Evolutionary conservation across 2,113 vertebrate genomes (phyloP), one percentile per base, ranked within the genome.

Genomic region (Tamias sibiricus): DNA sequence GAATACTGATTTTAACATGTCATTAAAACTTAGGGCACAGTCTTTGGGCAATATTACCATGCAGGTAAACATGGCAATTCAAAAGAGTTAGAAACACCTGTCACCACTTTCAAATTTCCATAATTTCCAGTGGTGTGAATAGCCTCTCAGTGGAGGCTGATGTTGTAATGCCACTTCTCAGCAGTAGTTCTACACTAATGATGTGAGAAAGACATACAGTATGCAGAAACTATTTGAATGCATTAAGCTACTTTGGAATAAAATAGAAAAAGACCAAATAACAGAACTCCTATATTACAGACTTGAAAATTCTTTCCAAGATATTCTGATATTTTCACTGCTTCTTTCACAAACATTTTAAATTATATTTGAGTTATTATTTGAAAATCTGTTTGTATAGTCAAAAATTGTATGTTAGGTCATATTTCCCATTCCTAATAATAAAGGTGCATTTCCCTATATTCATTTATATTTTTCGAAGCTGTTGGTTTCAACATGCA

Each of bases 171-270:
- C 89, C 75, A 69, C 59, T 74, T 88, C 95, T 96, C 96, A 94
- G 93, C 89, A 89, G 89, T 93, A 57, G 69, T 16, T 94, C n/a
- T 91, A 74, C n/a, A 96, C 89, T 94, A 94, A 92, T 97, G 93
- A 91, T 94, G 54, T 82, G 86, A 88, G 62, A 89, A 96, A 89
- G 74, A 94, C 32, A 90, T 22, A 64, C 54, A 77, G 47, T 69
- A 89, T 89, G 35, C 37, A 79, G 86, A 91, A 93, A 59, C 32
- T 24, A 57, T 88, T 91, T 95, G 66, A 96, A 66, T 91, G 59
- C 37, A 94, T 97, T 97, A 96, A 68, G 74, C 30, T 28, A 91
- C 19, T 59, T 74, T 69, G 22, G 59, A 92, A 62, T 62, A 94
- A 96, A 94, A 90, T 59, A 82, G 26, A 89, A 93, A 94, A 83